Base-by-base conservation (phyloP, 2,113 vertebrate species). In the Eptatretus burgeri region DNA sequence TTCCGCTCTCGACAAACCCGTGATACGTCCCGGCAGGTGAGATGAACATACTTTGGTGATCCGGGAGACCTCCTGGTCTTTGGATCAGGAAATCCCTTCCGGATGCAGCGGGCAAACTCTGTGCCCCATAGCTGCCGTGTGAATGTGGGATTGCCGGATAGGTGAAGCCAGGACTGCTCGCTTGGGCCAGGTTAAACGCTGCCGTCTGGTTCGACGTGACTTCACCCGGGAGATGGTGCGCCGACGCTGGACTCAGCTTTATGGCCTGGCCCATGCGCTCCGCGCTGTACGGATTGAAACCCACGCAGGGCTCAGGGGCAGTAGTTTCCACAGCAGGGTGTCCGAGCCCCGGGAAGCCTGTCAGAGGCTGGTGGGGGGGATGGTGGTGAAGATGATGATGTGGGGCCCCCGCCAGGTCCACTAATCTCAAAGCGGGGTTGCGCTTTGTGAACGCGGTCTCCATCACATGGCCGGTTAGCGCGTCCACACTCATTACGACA, bases 321-420 rank as follows among this genome's bases (percentile, higher is more conserved):
- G 56, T 60, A 20, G n/a, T 20, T 11, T 60, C 56, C n/a, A 60
- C 56, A 20, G 56, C n/a, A 20, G 56, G 56, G 56, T 60, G 56
- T 41, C 27, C 27, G 27, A 41, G 27, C 27, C 27, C 27, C 27
- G 27, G 27, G 27, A 41, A 41, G 27, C 27, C 27, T 17, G 56
- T 60, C n/a, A 60, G 56, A n/a, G 56, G 56, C 56, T 60, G 56
- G n/a, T n/a, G 20, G n/a, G n/a, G 56, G n/a, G 56, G 56, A 20
- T 60, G 56, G n/a, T 60, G 56, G 56, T 60, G 56, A 41, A 41
- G 27, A 41, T 41, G 27, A 41, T 41, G 27, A 41, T 41, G 27
- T 41, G 27, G 27, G 27, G 27, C 27, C 56, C n/a, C 56, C n/a
- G 56, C 56, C 10, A 60, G 56, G 56, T 60, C 56, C 56, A 60